Evolutionary conservation across 1,140 invertebrate genomes (phyloP), one percentile per base, ranked within the genome.

Genomic region (Neuroterus valhalla): DNA sequence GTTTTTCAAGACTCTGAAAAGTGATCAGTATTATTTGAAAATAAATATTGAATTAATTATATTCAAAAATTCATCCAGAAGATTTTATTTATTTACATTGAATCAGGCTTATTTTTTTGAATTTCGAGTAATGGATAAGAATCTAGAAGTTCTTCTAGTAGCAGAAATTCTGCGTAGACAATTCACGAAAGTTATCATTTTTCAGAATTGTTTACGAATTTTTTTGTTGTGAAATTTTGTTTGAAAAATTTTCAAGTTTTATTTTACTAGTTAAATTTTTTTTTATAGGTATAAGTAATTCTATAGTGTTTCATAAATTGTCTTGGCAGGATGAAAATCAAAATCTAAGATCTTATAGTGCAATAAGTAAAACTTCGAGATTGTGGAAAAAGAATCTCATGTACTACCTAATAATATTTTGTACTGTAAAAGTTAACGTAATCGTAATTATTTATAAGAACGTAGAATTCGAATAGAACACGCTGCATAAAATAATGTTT

Each of bases 381-480:
- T 62, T 15, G 31, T 62, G 26, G n/a, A 62, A 31, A 38, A 62
- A 31, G 55, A 23, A 62, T 62, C 31, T 38, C 26, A 23, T 8
- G 55, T 62, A 62, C 26, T 62, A 62, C 26, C 31, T 23, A 14
- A 23, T 62, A 38, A 62, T 14, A 31, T 62, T 62, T 62, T 62
- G 55, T 62, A 62, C 55, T 62, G 55, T 62, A 62, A 62, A 62
- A 62, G 55, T 62, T 62, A 38, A 31, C 31, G 31, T 62, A 62
- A 62, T 62, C 31, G n/a, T 62, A 62, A 62, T 26, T 62, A 62
- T 31, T 15, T 15, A 31, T 62, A 62, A 62, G 55, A 62, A 62
- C 23, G 55, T 62, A 62, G 55, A 31, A 62, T 31, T 15, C 48
- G 46, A 73, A 66, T 31, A 67, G 31, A 52, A 71, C 38, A 26